Base-by-base conservation (phyloP, 2,113 vertebrate species). In the Mus spicilegus region DNA sequence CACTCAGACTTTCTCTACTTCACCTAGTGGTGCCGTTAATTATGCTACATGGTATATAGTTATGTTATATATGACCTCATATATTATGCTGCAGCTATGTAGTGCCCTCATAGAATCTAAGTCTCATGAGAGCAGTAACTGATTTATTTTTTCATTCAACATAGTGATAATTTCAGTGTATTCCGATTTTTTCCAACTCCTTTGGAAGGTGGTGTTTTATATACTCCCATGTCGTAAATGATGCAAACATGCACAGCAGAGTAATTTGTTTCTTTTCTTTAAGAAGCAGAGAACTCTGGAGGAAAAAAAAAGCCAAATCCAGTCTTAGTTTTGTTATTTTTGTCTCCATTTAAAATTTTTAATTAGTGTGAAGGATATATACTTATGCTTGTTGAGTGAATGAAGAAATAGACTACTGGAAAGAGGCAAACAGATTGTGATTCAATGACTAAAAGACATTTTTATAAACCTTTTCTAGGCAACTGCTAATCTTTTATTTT, bases 81-180 rank as follows among this genome's bases (percentile, higher is more conserved):
- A 69, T 69, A 9, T 70, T 33, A 63, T 42, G 16, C 5, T 61
- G 17, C n/a, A 46, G 76, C 42, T 65, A 46, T 75, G 22, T 85
- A 87, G 49, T 92, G 13, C 3, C 20, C 7, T 94, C 85, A 89
- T 78, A 94, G 81, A 96, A 61, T 69, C 7, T 54, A 87, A 92
- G 24, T 0, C 9, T 26, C 67, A 70, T 76, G 65, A 89, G 2
- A 95, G 19, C 14, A 95, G 16, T 7, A 89, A 72, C 30, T 81
- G 28, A 93, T 84, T 86, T 87, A 49, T 13, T 90, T 91, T 94
- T 94, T 51, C 56, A 88, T 91, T 90, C 26, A 91, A 30, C 5
- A 85, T 7, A 92, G 46, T 78, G 39, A 80, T 80, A 28, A 73
- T 8, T 94, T 80, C 36, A 69, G 19, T 78, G 22, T 94, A 51